phyloP scores from a whole-genome alignment of 2,113 vertebrate genomes.

The Takifugu flavidus region DNA sequence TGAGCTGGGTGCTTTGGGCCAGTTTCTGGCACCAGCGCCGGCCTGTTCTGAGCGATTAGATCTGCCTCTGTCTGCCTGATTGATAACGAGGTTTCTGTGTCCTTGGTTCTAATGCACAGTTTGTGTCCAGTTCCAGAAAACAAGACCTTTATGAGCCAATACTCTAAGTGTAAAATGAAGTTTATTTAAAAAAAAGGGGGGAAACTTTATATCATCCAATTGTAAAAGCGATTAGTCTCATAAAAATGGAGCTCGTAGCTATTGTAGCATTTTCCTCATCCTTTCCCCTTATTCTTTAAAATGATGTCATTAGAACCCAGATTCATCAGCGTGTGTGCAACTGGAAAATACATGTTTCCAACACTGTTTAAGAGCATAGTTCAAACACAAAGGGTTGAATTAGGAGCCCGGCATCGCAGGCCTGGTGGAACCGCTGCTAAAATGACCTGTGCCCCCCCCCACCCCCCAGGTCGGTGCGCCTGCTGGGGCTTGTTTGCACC shows the following conservation, averaged over 20 bases:
- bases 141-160: slow-evolving; percentile 12
- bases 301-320: neutral
- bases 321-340: neutral
- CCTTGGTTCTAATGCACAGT: slow-evolving; percentile 35
- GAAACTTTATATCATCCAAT: neutral
- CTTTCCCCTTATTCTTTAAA: neutral
- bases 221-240: too few relatives aligned
- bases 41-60: slow-evolving; percentile 55
- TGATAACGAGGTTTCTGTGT: slow-evolving; percentile 37
- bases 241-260: neutral
- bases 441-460: neutral
- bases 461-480: neutral
- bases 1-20: slow-evolving; percentile 50
- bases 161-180: slow-evolving; percentile 10
- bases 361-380: too few relatives aligned
- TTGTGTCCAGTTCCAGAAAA: slow-evolving; percentile 26
- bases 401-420: too few relatives aligned
- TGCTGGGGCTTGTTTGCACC: slow-evolving; percentile 1
- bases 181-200: neutral
- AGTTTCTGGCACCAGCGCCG: slow-evolving; percentile 54
- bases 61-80: slow-evolving; percentile 50
- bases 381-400: too few relatives aligned
- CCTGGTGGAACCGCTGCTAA: too few relatives aligned
- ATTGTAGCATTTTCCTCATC: neutral
- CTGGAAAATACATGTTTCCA: too few relatives aligned